These are phyloP conservation scores for Euphydryas editha DNA, from an alignment of 2,888 invertebrate genomes.

Conservation along the genomic window DNA sequence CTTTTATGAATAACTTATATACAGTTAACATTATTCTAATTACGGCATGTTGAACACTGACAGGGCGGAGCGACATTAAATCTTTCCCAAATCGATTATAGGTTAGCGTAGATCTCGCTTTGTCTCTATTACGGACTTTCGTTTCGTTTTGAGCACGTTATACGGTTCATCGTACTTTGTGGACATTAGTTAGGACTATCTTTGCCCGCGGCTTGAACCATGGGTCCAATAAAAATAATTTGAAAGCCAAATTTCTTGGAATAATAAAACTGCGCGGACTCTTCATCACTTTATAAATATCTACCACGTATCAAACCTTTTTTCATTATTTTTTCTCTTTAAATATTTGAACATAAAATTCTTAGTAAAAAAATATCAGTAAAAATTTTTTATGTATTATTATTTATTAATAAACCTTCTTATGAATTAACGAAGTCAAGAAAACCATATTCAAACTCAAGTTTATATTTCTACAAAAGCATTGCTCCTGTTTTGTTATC, in stretches of 20 bases:
- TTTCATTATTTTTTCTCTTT: neutral
- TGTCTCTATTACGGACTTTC: constrained; percentile 76
- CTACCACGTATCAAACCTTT: neutral
- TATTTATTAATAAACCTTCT: neutral
- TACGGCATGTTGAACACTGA: constrained; percentile 50
- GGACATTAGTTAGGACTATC: constrained; percentile 45
- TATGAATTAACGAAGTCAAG: neutral
- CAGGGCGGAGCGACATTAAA: constrained; percentile 73
- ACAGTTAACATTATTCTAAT: constrained; percentile 78
- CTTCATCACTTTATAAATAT: constrained; percentile 4
- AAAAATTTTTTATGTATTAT: too few relatives aligned
- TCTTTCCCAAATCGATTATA: constrained; percentile 78
- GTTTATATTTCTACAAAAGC: neutral
- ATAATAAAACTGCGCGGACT: constrained; percentile 15
- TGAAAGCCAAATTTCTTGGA: constrained; percentile 22
- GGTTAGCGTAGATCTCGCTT: constrained; percentile 70
- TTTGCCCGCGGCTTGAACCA: constrained; percentile 35
- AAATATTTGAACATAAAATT: too few relatives aligned
- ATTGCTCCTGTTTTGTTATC: constrained; percentile 10
- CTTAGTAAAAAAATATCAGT: neutral
- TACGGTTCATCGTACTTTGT: constrained; percentile 74
- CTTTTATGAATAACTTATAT: constrained; percentile 3
- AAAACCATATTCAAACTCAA: neutral
- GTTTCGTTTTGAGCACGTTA: constrained; percentile 70
- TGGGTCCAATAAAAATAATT: constrained; percentile 18